Percentiles rank a stretch among this genome's conserved stretches.
phyloP scores from a whole-genome alignment of 2,113 vertebrate genomes.

The Cervus canadensis region DNA sequence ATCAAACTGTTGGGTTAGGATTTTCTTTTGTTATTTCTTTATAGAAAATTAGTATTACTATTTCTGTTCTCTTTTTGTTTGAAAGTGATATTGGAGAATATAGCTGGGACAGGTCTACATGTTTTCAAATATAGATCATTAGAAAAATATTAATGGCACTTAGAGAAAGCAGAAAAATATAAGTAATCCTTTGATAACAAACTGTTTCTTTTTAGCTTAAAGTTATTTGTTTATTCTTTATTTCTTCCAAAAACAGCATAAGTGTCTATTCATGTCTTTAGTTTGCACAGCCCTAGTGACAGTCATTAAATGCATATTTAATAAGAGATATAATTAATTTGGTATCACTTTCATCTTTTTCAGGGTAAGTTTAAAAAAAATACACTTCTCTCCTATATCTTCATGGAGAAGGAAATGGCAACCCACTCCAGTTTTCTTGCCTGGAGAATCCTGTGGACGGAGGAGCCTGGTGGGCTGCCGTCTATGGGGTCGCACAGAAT shows the following conservation, averaged over 20 bases:
- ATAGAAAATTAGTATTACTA: neutral
- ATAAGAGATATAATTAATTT: neutral
- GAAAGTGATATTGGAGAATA: neutral
- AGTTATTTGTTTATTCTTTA: neutral
- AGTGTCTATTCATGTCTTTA: neutral
- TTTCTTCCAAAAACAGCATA: neutral
- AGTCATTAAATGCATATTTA: neutral
- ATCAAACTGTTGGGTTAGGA: neutral
- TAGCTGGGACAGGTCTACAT: neutral
- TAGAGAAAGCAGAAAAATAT: neutral
- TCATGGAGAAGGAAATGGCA: neutral
- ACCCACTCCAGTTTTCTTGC: neutral
- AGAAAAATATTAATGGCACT: constrained; percentile 12
- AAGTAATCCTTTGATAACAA: neutral
- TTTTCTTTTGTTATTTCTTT: neutral
- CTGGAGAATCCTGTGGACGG: neutral
- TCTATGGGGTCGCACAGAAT: neutral
- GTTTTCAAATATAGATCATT: neutral
- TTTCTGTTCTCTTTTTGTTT: neutral
- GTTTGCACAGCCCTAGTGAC: neutral
- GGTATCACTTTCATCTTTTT: neutral
- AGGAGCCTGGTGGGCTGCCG: neutral
- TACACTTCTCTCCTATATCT: neutral
- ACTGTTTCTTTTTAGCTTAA: neutral
- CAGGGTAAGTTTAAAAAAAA: neutral